Conservation (phyloP, 2,888 invertebrate genomes). For the Strigamia maritima region DNA sequence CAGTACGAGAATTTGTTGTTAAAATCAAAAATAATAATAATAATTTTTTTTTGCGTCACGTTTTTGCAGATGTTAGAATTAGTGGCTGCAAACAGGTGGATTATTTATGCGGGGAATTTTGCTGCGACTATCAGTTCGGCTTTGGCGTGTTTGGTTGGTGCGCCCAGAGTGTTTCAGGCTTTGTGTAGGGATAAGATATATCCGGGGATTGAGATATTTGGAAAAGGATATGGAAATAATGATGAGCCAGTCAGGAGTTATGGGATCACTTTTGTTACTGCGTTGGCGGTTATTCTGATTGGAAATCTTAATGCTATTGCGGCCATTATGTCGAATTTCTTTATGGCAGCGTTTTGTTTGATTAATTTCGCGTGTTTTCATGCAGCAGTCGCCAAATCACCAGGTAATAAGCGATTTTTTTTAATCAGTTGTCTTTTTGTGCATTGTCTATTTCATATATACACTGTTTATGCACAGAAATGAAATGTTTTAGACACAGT, state of each 20-base stretch:
- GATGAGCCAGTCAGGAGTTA: conserved; percentile 59
- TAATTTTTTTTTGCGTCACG: neutral
- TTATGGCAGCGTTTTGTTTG: conserved; percentile 57
- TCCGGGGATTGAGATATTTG: conserved; percentile 57
- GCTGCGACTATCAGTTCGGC: conserved; percentile 96
- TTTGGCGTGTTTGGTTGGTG: conserved; percentile 87
- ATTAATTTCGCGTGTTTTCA: conserved; percentile 60
- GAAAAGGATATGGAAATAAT: conserved; percentile 57
- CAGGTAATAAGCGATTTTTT: conserved; percentile 48
- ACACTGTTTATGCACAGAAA: too few relatives aligned
- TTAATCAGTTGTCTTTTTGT: too few relatives aligned
- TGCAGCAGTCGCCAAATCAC: conserved; percentile 56
- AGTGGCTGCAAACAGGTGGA: conserved; percentile 69
- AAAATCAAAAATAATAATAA: neutral
- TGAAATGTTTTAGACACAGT: too few relatives aligned
- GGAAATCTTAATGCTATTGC: conserved; percentile 58
- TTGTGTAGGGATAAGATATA: conserved; percentile 60
- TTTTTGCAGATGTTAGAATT: conserved; percentile 51
- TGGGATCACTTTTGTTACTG: conserved; percentile 56
- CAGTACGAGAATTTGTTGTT: neutral
- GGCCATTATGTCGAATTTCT: conserved; percentile 58
- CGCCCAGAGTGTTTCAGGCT: conserved; percentile 68
- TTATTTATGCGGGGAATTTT: conserved; percentile 94
- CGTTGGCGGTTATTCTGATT: conserved; percentile 55
- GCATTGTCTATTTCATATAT: too few relatives aligned